These are phyloP conservation scores for Peucedramus taeniatus DNA, from an alignment of 2,113 vertebrate genomes.

Conservation along the genomic window DNA sequence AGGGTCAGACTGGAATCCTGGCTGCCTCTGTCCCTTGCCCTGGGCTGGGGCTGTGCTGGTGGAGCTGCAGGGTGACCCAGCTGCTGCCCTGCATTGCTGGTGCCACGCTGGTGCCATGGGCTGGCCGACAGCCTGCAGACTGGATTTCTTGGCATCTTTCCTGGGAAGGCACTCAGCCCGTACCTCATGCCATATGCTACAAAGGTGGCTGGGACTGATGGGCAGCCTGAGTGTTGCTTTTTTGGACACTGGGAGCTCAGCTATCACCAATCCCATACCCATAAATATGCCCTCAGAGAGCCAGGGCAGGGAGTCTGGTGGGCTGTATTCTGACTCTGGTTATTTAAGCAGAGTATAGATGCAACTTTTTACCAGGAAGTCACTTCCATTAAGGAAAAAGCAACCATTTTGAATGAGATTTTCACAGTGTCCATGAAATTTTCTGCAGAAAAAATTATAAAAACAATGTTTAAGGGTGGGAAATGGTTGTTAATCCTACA, in stretches of 20 bases:
- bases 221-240: not conserved
- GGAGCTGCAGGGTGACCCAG: not conserved
- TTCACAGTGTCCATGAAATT: not conserved
- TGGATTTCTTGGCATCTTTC: not conserved
- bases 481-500: not conserved
- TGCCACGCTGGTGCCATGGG: not conserved
- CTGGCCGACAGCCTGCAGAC: not conserved
- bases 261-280: not conserved
- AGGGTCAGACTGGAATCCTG: not conserved
- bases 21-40: accelerated
- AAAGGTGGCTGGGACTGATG: not conserved
- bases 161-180: not conserved
- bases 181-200: not conserved
- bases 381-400: not conserved
- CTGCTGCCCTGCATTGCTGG: not conserved
- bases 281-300: not conserved
- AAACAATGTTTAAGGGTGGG: not conserved
- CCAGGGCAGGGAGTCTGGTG: not conserved
- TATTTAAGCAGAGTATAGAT: not conserved
- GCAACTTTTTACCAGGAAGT: accelerated
- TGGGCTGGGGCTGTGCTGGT: not conserved
- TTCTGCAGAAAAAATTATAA: not conserved
- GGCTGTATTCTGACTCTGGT: not conserved
- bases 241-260: not conserved
- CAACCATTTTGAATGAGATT: not conserved